Percentiles rank a stretch among this genome's conserved stretches.
These are phyloP conservation scores for Antechinus stuartii DNA, from an alignment of 2,113 vertebrate species.

Conservation along the genomic window DNA sequence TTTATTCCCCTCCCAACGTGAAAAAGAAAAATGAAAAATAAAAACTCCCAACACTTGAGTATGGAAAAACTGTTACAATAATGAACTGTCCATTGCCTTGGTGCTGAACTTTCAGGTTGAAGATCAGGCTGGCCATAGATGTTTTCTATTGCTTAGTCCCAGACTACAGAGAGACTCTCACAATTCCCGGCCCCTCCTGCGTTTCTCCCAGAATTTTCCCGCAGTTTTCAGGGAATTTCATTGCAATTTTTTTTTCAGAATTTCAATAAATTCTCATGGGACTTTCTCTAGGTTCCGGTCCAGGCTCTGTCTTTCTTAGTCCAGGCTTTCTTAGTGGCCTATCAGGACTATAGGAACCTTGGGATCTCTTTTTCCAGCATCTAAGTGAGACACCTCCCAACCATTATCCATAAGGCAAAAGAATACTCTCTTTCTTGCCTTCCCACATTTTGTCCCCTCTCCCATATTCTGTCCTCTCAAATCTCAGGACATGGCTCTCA, in stretches of 20 bases:
- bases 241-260: conserved; percentile 37
- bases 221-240: not conserved
- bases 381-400: not conserved
- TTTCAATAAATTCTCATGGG: conserved; percentile 29
- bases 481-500: not conserved
- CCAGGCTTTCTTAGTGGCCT: not conserved
- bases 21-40: not conserved
- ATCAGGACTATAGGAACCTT: not conserved
- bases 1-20: not conserved
- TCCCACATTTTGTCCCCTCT: not conserved
- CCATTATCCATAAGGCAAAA: conserved; percentile 13
- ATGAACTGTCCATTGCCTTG: conserved; percentile 43
- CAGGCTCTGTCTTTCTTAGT: not conserved
- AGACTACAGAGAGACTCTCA: not conserved
- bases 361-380: not conserved
- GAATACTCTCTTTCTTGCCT: not conserved
- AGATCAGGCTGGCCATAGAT: not conserved
- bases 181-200: not conserved
- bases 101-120: conserved; percentile 52
- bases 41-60: not conserved
- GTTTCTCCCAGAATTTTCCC: not conserved
- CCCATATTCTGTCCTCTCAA: not conserved
- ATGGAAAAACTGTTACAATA: not conserved
- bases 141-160: not conserved
- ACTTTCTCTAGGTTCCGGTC: conserved; percentile 1